A percentile compares a stretch with the other conserved stretches of the same genome.
Conservation (phyloP, 2,797 vertebrate species). For the Sebastes dallii region DNA sequence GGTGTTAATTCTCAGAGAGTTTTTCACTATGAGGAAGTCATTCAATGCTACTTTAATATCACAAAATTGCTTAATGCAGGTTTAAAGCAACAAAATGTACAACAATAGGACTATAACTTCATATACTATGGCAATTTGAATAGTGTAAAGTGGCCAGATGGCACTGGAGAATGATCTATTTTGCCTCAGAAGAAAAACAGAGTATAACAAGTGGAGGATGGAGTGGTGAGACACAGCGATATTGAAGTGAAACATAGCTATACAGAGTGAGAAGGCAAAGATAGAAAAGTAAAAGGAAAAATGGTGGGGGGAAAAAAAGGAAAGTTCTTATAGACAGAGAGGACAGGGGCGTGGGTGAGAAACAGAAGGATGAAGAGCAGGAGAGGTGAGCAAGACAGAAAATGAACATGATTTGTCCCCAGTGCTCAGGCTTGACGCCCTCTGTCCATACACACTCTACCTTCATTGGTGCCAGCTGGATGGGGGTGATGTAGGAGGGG, state of each 20-base stretch:
- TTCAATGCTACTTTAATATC: neutral
- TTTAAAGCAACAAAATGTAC: constrained; percentile 25
- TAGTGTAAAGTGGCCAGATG: constrained; percentile 48
- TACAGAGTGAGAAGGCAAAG: constrained; percentile 24
- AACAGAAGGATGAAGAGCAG: neutral
- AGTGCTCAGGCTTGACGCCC: neutral
- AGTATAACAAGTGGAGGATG: constrained; percentile 42
- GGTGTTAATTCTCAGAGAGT: neutral
- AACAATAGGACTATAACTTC: constrained; percentile 5
- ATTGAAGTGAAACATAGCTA: constrained; percentile 34
- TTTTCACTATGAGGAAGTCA: neutral
- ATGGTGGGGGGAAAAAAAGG: neutral
- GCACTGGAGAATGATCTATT: constrained; percentile 43
- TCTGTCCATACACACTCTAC: constrained; percentile 71
- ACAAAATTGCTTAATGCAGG: constrained; percentile 36
- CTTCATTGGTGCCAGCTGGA: constrained; percentile 99
- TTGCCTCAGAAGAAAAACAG: constrained; percentile 31
- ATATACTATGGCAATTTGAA: constrained; percentile 14
- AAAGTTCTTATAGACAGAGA: neutral
- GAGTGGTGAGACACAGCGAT: constrained; percentile 23
- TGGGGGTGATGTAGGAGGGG: constrained; percentile 98
- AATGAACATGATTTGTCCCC: neutral
- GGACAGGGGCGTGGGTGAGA: neutral
- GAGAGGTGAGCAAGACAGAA: neutral
- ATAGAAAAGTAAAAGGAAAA: constrained; percentile 10